phyloP scores from a whole-genome alignment of 1,140 invertebrate species.

The Lethocerus indicus region DNA sequence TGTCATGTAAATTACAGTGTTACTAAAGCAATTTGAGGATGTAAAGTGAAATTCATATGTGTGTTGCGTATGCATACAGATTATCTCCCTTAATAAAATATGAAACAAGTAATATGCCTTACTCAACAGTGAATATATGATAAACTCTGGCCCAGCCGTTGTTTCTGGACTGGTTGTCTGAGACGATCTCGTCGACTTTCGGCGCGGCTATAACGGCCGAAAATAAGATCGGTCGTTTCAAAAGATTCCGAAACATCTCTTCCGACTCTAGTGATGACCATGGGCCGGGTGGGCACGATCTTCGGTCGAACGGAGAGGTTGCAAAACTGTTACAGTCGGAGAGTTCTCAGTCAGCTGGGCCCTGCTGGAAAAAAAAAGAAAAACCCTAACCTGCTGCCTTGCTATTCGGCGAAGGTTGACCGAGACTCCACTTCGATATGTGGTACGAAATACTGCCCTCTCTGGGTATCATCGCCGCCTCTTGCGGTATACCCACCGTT shows the following conservation, averaged over 20 bases:
- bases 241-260: slow-evolving; percentile 5
- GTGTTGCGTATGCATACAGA: neutral
- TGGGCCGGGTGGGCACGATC: neutral
- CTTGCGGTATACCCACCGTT: neutral
- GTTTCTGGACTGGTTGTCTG: neutral
- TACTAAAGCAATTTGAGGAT: too few relatives aligned
- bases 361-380: neutral
- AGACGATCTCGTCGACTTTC: neutral
- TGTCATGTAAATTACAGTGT: too few relatives aligned
- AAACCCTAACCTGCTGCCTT: neutral
- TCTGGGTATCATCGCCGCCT: neutral
- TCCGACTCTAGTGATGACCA: neutral
- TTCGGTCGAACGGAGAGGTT: neutral
- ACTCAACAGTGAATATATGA: slow-evolving; percentile 4
- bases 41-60: too few relatives aligned
- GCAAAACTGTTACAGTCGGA: neutral
- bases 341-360: neutral
- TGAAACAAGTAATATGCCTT: neutral
- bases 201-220: slow-evolving; percentile 6
- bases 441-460: slow-evolving; percentile 12
- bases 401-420: neutral
- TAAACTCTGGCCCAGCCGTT: slow-evolving; percentile 5
- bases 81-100: neutral
- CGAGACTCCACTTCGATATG: neutral
- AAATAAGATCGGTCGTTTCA: neutral